phyloP scores from a whole-genome alignment of 2,113 vertebrate genomes.

The Apeltes quadracus region DNA sequence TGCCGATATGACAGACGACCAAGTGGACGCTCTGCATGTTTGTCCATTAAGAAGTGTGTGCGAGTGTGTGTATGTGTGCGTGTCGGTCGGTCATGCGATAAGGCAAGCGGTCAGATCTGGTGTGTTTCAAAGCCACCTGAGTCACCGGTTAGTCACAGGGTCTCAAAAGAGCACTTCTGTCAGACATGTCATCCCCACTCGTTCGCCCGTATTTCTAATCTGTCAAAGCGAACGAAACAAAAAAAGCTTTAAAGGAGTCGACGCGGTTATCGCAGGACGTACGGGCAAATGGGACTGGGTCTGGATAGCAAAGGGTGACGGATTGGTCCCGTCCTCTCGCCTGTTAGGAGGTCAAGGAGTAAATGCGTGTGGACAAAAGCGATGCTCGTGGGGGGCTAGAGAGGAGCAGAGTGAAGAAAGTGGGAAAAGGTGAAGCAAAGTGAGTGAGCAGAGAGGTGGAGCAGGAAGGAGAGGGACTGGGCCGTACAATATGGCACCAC shows the following conservation, averaged over 20 bases:
- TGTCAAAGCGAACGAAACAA: slow-evolving; percentile 6
- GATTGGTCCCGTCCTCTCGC: neutral
- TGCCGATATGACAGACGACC: slow-evolving; percentile 24
- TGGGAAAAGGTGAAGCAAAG: neutral
- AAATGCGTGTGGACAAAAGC: slow-evolving; percentile 7
- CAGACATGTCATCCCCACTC: slow-evolving; percentile 50
- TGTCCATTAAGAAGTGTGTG: slow-evolving; percentile 27
- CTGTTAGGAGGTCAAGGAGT: neutral
- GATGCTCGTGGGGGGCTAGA: neutral
- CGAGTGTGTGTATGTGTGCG: slow-evolving; percentile 28
- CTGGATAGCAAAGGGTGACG: slow-evolving; percentile 2
- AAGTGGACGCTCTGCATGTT: slow-evolving; percentile 17
- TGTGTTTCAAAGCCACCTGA: slow-evolving; percentile 70
- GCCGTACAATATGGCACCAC: too few species aligned
- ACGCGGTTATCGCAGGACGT: slow-evolving; percentile 15
- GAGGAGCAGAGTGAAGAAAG: neutral
- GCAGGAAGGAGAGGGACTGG: slow-evolving; percentile 4
- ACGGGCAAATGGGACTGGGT: slow-evolving; percentile 1
- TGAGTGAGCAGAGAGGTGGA: slow-evolving; percentile 8
- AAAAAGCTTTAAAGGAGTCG: neutral
- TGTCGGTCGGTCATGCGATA: slow-evolving; percentile 57
- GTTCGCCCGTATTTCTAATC: slow-evolving; percentile 39
- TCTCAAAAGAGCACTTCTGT: slow-evolving; percentile 64
- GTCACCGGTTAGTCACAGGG: slow-evolving; percentile 49
- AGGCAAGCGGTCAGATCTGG: slow-evolving; percentile 61